Conservation (phyloP, 1,140 invertebrate species). For the Drepana arcuata region DNA sequence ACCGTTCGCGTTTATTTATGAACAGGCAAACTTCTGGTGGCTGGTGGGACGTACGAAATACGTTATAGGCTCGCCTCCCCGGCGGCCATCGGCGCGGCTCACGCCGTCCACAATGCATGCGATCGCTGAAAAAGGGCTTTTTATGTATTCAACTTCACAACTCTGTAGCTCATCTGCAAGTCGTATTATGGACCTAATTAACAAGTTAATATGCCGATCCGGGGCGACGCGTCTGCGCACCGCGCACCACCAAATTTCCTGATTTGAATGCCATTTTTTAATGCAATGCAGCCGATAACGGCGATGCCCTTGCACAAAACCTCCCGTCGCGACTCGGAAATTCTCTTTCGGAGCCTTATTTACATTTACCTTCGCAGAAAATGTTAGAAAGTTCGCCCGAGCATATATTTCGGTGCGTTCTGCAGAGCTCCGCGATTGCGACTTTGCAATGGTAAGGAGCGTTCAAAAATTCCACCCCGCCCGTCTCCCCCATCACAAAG, state of each 20-base stretch:
- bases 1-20: slow-evolving; percentile 74
- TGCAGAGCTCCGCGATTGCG: slow-evolving; percentile 48
- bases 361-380: slow-evolving; percentile 38
- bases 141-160: slow-evolving; percentile 73
- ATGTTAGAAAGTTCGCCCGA: slow-evolving; percentile 37
- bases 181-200: slow-evolving; percentile 92
- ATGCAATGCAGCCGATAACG: slow-evolving; percentile 11
- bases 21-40: slow-evolving; percentile 74
- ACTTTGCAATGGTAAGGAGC: slow-evolving; percentile 73
- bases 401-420: slow-evolving; percentile 23
- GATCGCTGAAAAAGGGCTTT: slow-evolving; percentile 74
- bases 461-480: slow-evolving; percentile 70
- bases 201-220: slow-evolving; percentile 86
- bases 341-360: slow-evolving; percentile 21
- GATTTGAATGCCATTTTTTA: slow-evolving; percentile 11
- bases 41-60: slow-evolving; percentile 73
- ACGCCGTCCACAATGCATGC: slow-evolving; percentile 71
- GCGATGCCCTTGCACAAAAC: slow-evolving; percentile 14
- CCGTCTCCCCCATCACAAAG: slow-evolving; percentile 70
- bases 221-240: slow-evolving; percentile 65
- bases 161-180: slow-evolving; percentile 87
- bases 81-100: slow-evolving; percentile 65
- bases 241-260: slow-evolving; percentile 12
- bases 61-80: slow-evolving; percentile 75
- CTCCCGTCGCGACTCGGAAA: too few species aligned